Evolutionary conservation across 2,888 invertebrate genomes (phyloP).

Genomic region (Drosophila paranaensis): DNA sequence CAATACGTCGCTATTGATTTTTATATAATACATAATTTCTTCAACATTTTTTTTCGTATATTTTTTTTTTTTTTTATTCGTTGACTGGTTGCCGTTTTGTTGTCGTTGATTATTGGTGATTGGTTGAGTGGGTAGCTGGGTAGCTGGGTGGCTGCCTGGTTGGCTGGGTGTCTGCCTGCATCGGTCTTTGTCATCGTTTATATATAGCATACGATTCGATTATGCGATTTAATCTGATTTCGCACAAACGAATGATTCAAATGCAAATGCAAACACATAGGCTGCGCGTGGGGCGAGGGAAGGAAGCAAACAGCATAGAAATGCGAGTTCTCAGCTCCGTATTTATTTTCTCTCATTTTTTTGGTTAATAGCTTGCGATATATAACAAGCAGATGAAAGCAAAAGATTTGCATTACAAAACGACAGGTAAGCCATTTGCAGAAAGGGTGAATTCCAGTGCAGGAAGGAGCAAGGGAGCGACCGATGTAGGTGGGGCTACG

Average conservation of each 20-base stretch:
- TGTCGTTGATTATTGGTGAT: slow-evolving; percentile 58
- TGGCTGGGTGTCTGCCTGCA: slow-evolving; percentile 59
- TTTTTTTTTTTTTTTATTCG: slow-evolving; percentile 6
- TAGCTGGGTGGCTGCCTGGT: background rate
- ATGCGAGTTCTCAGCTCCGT: slow-evolving; percentile 37
- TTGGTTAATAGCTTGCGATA: slow-evolving; percentile 76
- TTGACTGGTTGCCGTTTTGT: slow-evolving; percentile 37
- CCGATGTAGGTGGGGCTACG: background rate
- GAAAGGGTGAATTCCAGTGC: slow-evolving; percentile 43
- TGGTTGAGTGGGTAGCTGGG: slow-evolving; percentile 34
- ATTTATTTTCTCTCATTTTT: slow-evolving; percentile 37
- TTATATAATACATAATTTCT: slow-evolving; percentile 78
- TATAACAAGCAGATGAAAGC: slow-evolving; percentile 80
- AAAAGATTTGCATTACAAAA: slow-evolving; percentile 79
- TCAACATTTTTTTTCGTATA: slow-evolving; percentile 29
- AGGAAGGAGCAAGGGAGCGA: background rate
- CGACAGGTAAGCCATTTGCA: slow-evolving; percentile 64
- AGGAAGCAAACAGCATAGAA: slow-evolving; percentile 61
- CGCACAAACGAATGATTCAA: slow-evolving; percentile 79
- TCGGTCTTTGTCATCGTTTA: slow-evolving; percentile 77
- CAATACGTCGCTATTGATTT: slow-evolving; percentile 77
- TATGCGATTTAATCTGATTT: slow-evolving; percentile 80
- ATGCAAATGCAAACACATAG: slow-evolving; percentile 65
- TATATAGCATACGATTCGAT: slow-evolving; percentile 75
- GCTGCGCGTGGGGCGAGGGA: background rate